A percentile compares a stretch with the other conserved stretches of the same genome.
Conservation (phyloP, 2,888 invertebrate genomes). For the Cephus pulcher region DNA sequence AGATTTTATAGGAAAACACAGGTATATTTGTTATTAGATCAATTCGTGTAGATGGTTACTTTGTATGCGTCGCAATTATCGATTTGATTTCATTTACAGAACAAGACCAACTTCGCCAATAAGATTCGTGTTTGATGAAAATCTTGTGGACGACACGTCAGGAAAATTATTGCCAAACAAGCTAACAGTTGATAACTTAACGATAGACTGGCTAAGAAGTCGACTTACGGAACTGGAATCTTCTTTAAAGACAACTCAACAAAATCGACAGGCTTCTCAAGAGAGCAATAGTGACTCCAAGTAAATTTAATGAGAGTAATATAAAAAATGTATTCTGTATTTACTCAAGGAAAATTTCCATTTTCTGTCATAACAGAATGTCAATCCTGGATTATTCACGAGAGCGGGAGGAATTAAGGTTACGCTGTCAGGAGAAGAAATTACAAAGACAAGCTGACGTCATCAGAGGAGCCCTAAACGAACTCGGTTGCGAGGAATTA, state of each 20-base stretch:
- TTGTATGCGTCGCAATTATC: neutral
- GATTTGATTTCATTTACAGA: conserved; percentile 58
- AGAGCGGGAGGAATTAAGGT: conserved; percentile 77
- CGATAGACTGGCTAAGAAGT: conserved; percentile 88
- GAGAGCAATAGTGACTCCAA: conserved; percentile 58
- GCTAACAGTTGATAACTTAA: conserved; percentile 91
- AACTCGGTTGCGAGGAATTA: conserved; percentile 88
- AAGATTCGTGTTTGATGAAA: conserved; percentile 88
- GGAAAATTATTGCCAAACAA: conserved; percentile 89
- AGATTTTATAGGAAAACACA: conserved; percentile 89
- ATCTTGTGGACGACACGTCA: conserved; percentile 87
- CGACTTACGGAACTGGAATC: conserved; percentile 82
- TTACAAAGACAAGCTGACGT: conserved; percentile 85
- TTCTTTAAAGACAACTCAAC: conserved; percentile 83
- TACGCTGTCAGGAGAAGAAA: conserved; percentile 86
- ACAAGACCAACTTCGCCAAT: conserved; percentile 82
- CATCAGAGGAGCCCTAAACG: conserved; percentile 85
- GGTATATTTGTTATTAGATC: conserved; percentile 70
- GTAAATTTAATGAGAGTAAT: conserved; percentile 29
- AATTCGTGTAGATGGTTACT: neutral
- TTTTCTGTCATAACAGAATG: conserved; percentile 33
- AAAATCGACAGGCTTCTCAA: conserved; percentile 64
- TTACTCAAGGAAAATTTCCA: neutral
- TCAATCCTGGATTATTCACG: conserved; percentile 58
- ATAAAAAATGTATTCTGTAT: neutral